Percentiles rank a stretch among this genome's conserved stretches.
These are phyloP conservation scores for Nomada hirtipes DNA, from an alignment of 2,888 invertebrate species.

Conservation along the genomic window DNA sequence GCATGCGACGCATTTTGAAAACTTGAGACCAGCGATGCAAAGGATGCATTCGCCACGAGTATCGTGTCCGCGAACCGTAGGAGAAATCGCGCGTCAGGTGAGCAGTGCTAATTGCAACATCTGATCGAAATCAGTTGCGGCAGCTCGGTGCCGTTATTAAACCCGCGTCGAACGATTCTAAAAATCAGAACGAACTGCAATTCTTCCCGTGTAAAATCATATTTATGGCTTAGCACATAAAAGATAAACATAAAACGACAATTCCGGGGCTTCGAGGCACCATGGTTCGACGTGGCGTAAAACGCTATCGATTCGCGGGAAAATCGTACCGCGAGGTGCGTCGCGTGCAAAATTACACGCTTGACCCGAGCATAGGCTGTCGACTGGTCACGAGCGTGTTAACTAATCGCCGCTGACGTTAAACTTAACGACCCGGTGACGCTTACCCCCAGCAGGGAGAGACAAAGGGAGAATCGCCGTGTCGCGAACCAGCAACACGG, in stretches of 20 bases:
- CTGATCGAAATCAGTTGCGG: conserved; percentile 19
- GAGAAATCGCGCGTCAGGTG: background rate
- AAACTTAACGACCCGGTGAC: conserved; percentile 62
- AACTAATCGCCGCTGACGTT: conserved; percentile 57
- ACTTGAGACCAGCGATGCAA: background rate
- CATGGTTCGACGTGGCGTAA: background rate
- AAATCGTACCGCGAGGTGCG: background rate
- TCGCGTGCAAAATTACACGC: conserved; percentile 45
- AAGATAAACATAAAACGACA: background rate
- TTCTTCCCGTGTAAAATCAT: background rate
- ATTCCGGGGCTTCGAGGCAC: too few species aligned
- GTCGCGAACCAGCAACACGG: conserved; percentile 20
- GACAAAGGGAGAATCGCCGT: conserved; percentile 55
- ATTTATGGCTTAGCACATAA: background rate
- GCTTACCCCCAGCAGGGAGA: conserved; percentile 25
- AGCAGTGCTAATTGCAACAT: conserved; percentile 18
- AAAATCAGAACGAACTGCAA: background rate
- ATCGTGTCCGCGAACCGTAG: conserved; percentile 9
- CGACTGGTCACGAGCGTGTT: conserved; percentile 57
- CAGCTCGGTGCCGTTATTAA: background rate
- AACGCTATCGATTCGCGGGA: background rate
- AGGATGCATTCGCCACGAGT: background rate
- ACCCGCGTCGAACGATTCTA: background rate
- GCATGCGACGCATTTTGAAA: background rate
- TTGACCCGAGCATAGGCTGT: conserved; percentile 40